Evolutionary conservation across 2,888 invertebrate genomes (phyloP).

Genomic region (Drosophila meridiana): DNA sequence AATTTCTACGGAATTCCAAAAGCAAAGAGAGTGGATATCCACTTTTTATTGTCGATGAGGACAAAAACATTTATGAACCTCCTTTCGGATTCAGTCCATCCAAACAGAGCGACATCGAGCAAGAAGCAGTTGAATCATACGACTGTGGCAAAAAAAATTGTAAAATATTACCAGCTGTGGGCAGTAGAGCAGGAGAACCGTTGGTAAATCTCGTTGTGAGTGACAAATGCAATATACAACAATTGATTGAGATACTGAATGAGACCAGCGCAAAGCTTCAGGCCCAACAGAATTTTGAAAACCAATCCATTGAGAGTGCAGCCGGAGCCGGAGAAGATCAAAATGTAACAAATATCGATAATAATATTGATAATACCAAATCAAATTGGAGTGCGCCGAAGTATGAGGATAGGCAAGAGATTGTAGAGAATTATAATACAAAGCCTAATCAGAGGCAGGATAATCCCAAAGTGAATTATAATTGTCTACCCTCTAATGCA

Average conservation of each 20-base stretch:
- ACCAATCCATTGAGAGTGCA: not conserved
- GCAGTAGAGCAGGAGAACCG: not conserved
- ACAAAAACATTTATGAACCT: not conserved
- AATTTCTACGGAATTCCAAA: not conserved
- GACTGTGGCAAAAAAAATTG: not conserved
- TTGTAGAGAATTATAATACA: not conserved
- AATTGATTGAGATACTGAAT: not conserved
- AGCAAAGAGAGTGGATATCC: too few species aligned
- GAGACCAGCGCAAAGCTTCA: not conserved
- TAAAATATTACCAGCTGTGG: constrained; percentile 2
- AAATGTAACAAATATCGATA: not conserved
- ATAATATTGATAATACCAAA: not conserved
- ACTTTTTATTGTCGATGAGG: not conserved
- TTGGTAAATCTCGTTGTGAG: constrained; percentile 9
- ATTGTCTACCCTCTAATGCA: not conserved
- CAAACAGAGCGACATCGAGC: not conserved
- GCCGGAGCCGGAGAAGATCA: not conserved
- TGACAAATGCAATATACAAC: constrained; percentile 25
- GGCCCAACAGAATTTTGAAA: not conserved
- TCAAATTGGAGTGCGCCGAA: not conserved
- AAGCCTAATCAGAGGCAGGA: not conserved
- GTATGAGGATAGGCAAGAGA: not conserved
- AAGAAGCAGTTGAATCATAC: not conserved
- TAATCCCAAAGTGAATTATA: not conserved
- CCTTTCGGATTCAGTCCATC: not conserved